Evolutionary conservation across 2,797 vertebrate genomes (phyloP).

Genomic region (Acropternis orthonyx): DNA sequence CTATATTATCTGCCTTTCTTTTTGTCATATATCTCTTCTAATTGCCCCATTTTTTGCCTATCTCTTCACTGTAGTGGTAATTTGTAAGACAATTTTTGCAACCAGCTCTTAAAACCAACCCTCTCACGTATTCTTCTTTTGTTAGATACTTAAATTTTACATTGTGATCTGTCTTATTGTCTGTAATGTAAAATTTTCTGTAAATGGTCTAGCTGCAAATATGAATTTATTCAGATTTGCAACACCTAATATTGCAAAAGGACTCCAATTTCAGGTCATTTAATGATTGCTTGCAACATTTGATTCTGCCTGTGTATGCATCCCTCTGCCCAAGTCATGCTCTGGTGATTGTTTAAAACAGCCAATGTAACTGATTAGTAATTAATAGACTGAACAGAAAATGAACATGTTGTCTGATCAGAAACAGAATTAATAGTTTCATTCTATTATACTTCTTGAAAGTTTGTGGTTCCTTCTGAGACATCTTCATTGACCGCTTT

Average conservation of each 20-base stretch:
- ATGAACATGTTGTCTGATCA: not conserved
- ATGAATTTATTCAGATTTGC: not conserved
- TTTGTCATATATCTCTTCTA: not conserved
- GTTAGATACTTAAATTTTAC: not conserved
- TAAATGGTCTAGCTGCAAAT: not conserved
- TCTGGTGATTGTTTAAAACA: not conserved
- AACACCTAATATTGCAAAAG: not conserved
- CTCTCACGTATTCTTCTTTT: not conserved
- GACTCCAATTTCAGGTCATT: not conserved
- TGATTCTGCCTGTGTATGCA: not conserved
- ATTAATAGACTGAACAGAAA: conserved; percentile 26
- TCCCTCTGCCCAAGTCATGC: not conserved
- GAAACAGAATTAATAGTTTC: not conserved
- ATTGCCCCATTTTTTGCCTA: not conserved
- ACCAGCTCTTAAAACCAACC: not conserved
- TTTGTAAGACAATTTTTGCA: not conserved
- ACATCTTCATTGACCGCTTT: not conserved
- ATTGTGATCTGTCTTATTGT: not conserved
- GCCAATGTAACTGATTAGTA: not conserved
- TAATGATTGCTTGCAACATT: not conserved
- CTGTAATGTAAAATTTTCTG: not conserved
- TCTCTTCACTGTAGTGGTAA: not conserved
- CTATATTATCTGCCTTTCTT: not conserved
- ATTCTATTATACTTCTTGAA: not conserved
- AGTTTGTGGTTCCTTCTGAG: not conserved